Evolutionary conservation across 2,797 vertebrate genomes (phyloP), one percentile per base, ranked within the genome.

Genomic region (Chelidonichthys spinosus): DNA sequence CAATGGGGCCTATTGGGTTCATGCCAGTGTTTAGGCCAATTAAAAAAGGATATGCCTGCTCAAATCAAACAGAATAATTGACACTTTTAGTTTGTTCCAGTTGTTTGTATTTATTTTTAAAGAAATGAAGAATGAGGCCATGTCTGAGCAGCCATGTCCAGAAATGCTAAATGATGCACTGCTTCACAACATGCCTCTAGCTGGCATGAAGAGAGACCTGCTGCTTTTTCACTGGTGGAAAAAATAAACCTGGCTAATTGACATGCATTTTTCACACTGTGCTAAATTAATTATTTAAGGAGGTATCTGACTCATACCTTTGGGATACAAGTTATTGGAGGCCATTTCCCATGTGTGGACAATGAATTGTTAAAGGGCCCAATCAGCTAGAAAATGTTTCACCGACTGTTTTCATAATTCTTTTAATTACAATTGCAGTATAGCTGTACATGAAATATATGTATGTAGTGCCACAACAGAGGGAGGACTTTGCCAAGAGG

Each of bases 231-330:
- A 72, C 85, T 83, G 75, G 81, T 85, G 76, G 78, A 86, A 88
- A 87, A 85, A 89, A 90, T 76, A 76, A 80, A 85, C 66, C 76
- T 82, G 74, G 78, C 89, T 93, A 92, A 94, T 93, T 93, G 92
- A 91, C 89, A 90, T 90, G 89, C 81, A 73, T 87, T 94, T 91
- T 90, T 90, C 90, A 92, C 83, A 85, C 89, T 87, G 92, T 62
- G 90, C 86, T 69, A 81, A 93, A 92, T 94, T 69, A 92, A 93
- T 91, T 85, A 94, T 92, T 88, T 78, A 94, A 87, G 70, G 77
- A 11, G 75, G 81, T 77, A 74, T 79, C 71, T 63, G 44, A 63
- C n/a, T 50, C 73, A 68, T 84, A 74, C 81, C 80, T 79, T 71
- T 76, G 44, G 68, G 74, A 75, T 85, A 75, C 77, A 67, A 81